A percentile compares a stretch with the other conserved stretches of the same genome.
Conservation (phyloP, 2,888 invertebrate species). For the Acrobasis consociella region DNA sequence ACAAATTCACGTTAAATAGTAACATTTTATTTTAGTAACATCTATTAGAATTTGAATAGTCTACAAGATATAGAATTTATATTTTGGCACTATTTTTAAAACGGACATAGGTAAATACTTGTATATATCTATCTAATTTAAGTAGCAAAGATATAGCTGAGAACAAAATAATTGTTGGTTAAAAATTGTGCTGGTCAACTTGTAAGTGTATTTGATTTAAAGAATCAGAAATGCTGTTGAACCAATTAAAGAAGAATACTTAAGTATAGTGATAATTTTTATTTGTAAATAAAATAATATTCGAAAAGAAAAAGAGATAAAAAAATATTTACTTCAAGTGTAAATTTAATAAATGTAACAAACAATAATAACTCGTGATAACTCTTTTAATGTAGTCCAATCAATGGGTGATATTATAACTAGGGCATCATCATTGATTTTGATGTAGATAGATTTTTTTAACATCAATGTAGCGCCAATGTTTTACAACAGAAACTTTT, state of each 20-base stretch:
- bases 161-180: neutral
- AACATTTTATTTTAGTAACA: slow-evolving; percentile 32
- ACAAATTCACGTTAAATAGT: slow-evolving; percentile 29
- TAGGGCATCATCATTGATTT: too few species aligned
- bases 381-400: too few species aligned
- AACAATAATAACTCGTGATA: too few species aligned
- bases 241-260: too few species aligned
- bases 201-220: too few species aligned
- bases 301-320: too few species aligned
- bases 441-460: neutral
- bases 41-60: slow-evolving; percentile 38
- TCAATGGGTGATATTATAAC: too few species aligned
- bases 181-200: neutral
- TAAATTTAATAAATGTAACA: too few species aligned
- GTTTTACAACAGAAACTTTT: neutral
- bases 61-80: slow-evolving; percentile 42
- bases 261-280: too few species aligned
- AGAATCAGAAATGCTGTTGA: too few species aligned
- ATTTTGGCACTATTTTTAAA: slow-evolving; percentile 47
- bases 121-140: neutral
- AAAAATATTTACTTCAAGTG: too few species aligned
- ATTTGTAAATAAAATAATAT: too few species aligned
- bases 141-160: neutral
- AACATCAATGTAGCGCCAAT: neutral
- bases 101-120: slow-evolving; percentile 8